Evolutionary conservation across 1,140 invertebrate genomes (phyloP).

Genomic region (Zaprionus inermis): DNA sequence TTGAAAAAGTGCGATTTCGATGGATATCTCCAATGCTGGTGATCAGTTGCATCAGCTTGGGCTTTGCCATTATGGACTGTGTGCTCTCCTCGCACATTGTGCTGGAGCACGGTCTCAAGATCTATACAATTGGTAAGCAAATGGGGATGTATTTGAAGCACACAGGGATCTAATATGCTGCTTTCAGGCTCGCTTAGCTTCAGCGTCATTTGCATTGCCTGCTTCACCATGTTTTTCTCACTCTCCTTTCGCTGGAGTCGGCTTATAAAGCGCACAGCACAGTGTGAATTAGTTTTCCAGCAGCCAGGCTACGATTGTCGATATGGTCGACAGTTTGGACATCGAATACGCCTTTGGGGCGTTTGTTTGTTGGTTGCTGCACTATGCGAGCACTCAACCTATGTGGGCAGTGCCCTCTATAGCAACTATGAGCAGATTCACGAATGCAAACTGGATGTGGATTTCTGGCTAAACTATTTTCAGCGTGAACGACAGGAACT

Average conservation of each 20-base stretch:
- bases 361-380: slow-evolving; percentile 51
- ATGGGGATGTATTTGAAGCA: not conserved
- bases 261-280: slow-evolving; percentile 58
- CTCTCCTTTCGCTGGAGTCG: slow-evolving; percentile 66
- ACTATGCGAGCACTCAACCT: slow-evolving; percentile 65
- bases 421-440: slow-evolving; percentile 71
- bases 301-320: slow-evolving; percentile 58
- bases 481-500: slow-evolving; percentile 71
- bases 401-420: slow-evolving; percentile 70
- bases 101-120: slow-evolving; percentile 61
- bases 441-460: slow-evolving; percentile 67
- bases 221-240: slow-evolving; percentile 62
- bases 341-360: slow-evolving; percentile 58
- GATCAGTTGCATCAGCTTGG: slow-evolving; percentile 49
- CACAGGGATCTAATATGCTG: not conserved
- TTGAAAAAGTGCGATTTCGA: slow-evolving; percentile 58
- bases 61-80: slow-evolving; percentile 62
- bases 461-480: slow-evolving; percentile 77
- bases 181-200: slow-evolving; percentile 71
- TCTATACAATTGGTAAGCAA: slow-evolving; percentile 73
- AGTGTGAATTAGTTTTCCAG: slow-evolving; percentile 62
- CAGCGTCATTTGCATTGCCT: slow-evolving; percentile 70
- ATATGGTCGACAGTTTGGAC: slow-evolving; percentile 50
- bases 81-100: slow-evolving; percentile 61
- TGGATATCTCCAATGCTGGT: slow-evolving; percentile 59